Percentiles rank a stretch among this genome's conserved stretches.
These are phyloP conservation scores for Panthera uncia DNA, from an alignment of 2,113 vertebrate genomes.

Conservation along the genomic window DNA sequence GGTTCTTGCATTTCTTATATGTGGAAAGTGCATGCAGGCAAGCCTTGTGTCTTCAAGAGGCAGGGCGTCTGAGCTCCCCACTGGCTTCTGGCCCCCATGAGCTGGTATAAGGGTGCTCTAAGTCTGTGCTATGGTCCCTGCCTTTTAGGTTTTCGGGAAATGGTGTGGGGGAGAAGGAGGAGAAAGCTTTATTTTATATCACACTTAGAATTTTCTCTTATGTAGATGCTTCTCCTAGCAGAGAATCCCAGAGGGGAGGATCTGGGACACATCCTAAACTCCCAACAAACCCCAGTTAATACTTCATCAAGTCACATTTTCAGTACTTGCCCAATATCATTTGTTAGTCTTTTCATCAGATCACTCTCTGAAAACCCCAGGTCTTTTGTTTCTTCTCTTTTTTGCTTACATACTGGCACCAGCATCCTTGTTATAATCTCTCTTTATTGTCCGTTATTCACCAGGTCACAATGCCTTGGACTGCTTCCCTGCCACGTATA, in stretches of 20 bases:
- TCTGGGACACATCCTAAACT: not conserved
- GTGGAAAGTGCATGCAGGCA: not conserved
- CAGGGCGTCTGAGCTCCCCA: not conserved
- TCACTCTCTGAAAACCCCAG: not conserved
- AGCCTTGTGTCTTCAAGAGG: not conserved
- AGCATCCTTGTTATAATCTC: not conserved
- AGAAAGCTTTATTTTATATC: not conserved
- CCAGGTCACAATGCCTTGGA: not conserved
- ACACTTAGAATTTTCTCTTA: not conserved
- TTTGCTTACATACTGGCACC: not conserved
- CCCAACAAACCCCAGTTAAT: not conserved
- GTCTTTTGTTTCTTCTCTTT: not conserved
- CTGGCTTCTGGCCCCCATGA: not conserved
- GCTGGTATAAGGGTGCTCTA: not conserved
- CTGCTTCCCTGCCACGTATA: not conserved
- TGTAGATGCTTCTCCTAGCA: not conserved
- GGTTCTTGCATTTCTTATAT: not conserved
- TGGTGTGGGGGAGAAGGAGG: not conserved
- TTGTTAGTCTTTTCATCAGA: not conserved
- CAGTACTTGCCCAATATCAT: not conserved
- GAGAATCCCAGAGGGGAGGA: not conserved
- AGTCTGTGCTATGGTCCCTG: not conserved
- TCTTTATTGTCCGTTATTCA: not conserved
- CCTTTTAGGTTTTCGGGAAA: not conserved
- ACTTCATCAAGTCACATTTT: not conserved